Evolutionary conservation across 1,140 invertebrate genomes (phyloP), one percentile per base, ranked within the genome.

Genomic region (Brachionus paranguensis): DNA sequence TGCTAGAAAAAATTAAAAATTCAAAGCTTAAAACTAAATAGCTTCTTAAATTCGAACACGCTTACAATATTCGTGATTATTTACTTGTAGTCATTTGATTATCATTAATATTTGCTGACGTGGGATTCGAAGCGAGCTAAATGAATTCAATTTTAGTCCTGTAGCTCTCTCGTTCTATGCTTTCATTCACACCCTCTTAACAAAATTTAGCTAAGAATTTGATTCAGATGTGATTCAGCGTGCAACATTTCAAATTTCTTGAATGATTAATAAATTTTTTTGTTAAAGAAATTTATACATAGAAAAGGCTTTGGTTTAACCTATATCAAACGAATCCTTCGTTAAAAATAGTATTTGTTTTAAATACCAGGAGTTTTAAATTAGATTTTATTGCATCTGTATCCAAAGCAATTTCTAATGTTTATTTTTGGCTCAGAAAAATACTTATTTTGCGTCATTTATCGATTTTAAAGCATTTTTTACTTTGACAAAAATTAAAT

Each of bases 61-160:
- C 68, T 41, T 72, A 20, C 37, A 43, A 41, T 10, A 43, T 43
- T 72, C 29, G 29, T 43, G 17, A 68, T 33, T 68, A 41, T 68
- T 68, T 68, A 68, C 27, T 68, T 68, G 65, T 33, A 68, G 65
- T 41, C 33, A 68, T 68, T 68, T 68, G 24, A 41, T 72, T 41
- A 43, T 72, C 68, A 72, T 41, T 43, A 72, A 72, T 72, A 17
- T 43, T 72, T 72, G 68, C 68, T 72, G 68, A 72, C 68, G 68
- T 72, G 68, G 11, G 27, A n/a, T 68, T 72, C 12, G 68, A 43
- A 43, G 17, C 37, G 33, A 43, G 37, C 29, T 72, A 43, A 72
- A 41, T 20, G n/a, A 41, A 72, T 43, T 43, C 12, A 41, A 68
- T 20, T 10, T 60, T 17, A 29, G 33, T 27, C 14, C 27, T 41